Percentiles rank a stretch among this genome's conserved stretches.
Conservation (phyloP, 2,888 invertebrate genomes). For the Emesis furor region DNA sequence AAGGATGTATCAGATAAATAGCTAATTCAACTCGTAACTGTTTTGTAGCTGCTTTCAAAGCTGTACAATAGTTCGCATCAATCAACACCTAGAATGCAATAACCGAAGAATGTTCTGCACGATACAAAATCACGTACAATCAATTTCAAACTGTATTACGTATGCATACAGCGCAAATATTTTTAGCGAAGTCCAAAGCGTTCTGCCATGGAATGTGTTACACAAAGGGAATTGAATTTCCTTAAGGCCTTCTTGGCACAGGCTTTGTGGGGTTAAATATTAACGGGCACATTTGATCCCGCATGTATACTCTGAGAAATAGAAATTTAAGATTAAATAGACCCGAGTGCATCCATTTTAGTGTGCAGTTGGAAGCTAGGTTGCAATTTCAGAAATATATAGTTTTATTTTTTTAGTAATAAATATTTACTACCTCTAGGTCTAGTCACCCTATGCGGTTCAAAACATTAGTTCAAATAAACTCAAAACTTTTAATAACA, state of each 20-base stretch:
- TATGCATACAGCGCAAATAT: conserved; percentile 2
- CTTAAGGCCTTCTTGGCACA: conserved; percentile 14
- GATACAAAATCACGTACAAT: not conserved
- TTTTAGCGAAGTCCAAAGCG: not conserved
- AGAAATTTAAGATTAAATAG: not conserved
- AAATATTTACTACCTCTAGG: too few species aligned
- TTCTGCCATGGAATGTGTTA: not conserved
- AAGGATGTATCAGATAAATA: not conserved
- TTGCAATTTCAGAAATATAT: too few species aligned
- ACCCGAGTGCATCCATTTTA: not conserved
- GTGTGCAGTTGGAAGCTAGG: too few species aligned
- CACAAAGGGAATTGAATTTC: conserved; percentile 19
- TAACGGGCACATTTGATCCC: not conserved
- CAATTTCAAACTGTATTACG: conserved; percentile 1
- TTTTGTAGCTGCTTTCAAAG: not conserved
- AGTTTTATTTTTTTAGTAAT: too few species aligned
- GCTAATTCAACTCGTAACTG: not conserved
- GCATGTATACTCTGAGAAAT: not conserved
- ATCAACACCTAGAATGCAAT: conserved; percentile 19
- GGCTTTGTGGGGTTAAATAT: conserved; percentile 5
- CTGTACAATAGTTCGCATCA: conserved; percentile 2
- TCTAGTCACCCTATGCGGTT: too few species aligned
- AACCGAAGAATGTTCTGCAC: not conserved
- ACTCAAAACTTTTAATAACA: too few species aligned
- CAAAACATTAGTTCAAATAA: too few species aligned